Percentiles rank a stretch among this genome's conserved stretches.
Evolutionary conservation across 2,797 vertebrate species (phyloP).

Genomic region (Neoniphon sammara): DNA sequence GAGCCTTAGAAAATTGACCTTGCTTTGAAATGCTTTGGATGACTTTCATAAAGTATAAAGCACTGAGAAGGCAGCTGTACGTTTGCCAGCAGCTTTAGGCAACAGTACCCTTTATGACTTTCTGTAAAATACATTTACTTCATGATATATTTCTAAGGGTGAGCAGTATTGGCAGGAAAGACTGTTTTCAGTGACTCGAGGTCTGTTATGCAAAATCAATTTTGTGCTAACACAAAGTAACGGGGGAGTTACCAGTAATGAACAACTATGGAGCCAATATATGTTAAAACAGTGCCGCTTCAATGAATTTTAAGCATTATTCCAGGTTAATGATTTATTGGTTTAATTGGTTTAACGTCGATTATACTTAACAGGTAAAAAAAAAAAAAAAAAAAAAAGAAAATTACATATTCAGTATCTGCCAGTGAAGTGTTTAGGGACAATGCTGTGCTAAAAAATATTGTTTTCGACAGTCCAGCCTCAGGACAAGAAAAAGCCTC

Average conservation of each 20-base stretch:
- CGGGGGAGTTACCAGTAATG: slow-evolving; percentile 37
- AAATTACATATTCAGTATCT: slow-evolving; percentile 20
- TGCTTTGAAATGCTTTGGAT: slow-evolving; percentile 3
- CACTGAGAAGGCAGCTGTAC: slow-evolving; percentile 2
- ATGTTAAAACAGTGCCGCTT: slow-evolving; percentile 56
- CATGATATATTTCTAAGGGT: slow-evolving; percentile 24
- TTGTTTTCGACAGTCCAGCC: slow-evolving; percentile 14
- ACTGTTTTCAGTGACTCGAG: slow-evolving; percentile 48
- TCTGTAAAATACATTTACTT: slow-evolving; percentile 26
- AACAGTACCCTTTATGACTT: slow-evolving; percentile 16
- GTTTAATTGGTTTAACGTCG: too few species aligned
- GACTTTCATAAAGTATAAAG: slow-evolving; percentile 14
- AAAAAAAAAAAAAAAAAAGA: background rate
- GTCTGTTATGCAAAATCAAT: slow-evolving; percentile 66
- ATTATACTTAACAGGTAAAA: too few species aligned
- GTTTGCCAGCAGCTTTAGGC: slow-evolving; percentile 1
- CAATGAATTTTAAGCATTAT: background rate
- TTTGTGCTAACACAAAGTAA: slow-evolving; percentile 35
- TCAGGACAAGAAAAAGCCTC: slow-evolving; percentile 43
- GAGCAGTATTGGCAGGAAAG: slow-evolving; percentile 1
- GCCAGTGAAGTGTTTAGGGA: slow-evolving; percentile 35
- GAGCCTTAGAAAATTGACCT: slow-evolving; percentile 2
- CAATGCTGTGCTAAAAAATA: slow-evolving; percentile 8
- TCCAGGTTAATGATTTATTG: too few species aligned
- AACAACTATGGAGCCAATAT: slow-evolving; percentile 60